Percentiles rank a stretch among this genome's conserved stretches.
phyloP scores from a whole-genome alignment of 2,888 invertebrate genomes.

The Apamea crenata region DNA sequence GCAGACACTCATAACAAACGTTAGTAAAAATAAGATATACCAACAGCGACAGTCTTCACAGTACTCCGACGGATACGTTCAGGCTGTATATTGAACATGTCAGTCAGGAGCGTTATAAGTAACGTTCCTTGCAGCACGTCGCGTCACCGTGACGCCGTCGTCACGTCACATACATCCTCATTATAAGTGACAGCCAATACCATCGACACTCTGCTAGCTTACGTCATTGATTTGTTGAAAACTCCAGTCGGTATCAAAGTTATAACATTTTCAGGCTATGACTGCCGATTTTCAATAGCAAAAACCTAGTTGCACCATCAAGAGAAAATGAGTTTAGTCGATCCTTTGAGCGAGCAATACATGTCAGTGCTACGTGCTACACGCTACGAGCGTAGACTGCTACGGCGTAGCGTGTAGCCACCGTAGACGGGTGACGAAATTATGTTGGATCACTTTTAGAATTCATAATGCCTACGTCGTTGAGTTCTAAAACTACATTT shows the following conservation, averaged over 20 bases:
- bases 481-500: slow-evolving; percentile 52
- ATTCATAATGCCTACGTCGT: slow-evolving; percentile 38
- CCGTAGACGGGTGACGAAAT: slow-evolving; percentile 51
- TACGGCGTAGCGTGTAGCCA: slow-evolving; percentile 52
- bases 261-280: not conserved
- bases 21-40: not conserved
- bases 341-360: slow-evolving; percentile 38
- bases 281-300: not conserved
- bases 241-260: not conserved
- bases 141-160: slow-evolving; percentile 2
- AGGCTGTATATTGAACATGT: slow-evolving; percentile 29
- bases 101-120: slow-evolving; percentile 28
- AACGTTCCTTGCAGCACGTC: slow-evolving; percentile 34
- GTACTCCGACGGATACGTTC: not conserved
- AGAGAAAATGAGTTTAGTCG: slow-evolving; percentile 35
- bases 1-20: not conserved
- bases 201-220: slow-evolving; percentile 1
- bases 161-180: slow-evolving; percentile 31
- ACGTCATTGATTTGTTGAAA: not conserved
- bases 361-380: slow-evolving; percentile 45
- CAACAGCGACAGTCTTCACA: not conserved
- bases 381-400: slow-evolving; percentile 58
- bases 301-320: slow-evolving; percentile 11
- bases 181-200: slow-evolving; percentile 43
- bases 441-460: slow-evolving; percentile 53